Base-by-base conservation (phyloP, 1,140 invertebrate species). In the Heliconius himera region DNA sequence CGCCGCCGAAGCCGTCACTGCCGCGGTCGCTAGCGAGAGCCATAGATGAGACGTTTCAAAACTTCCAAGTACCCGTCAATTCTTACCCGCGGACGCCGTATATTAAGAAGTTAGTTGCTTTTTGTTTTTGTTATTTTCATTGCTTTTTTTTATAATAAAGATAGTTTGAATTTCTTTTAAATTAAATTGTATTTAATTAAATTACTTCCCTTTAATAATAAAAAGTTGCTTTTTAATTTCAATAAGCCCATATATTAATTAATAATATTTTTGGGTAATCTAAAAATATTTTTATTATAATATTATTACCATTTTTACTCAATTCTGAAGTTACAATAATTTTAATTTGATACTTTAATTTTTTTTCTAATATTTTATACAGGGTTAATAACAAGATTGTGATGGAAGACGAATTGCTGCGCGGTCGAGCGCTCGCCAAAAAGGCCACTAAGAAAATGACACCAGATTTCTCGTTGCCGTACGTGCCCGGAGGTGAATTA, bases 381-480 rank as follows among this genome's bases (percentile, higher is more conserved):
- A 93, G 92, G 78, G 92, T 94, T 6, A 91, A 91, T 78, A 93
- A 87, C 26, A 94, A 94, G 75, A 51, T 94, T 56, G 82, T 94
- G 29, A 91, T 93, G 90, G 92, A 94, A 51, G 91, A 93, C 16
- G 90, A 93, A 18, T n/a, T 94, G 38, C 70, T 93, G 3, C 84
- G 89, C 8, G 92, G 89, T 6, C 84, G 90, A 20, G 85, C 85
- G 0, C 75, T 84, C 13, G 84, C 82, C 20, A 94, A 94, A 82
- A 94, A 94, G 74, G 80, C 73, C 29, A 82, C 46, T 13, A 94
- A 91, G 82, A 92, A 92, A 76, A 83, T 80, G n/a, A 82, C 84
- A 8, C 88, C 87, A 2, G 91, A 94, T 26, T 85, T 94, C 22
- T 89, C 88, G 0, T 74, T 94, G 56, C 92, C 92, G 1, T 94